Evolutionary conservation across 2,113 vertebrate species (phyloP), one percentile per base, ranked within the genome.

Genomic region (Pseudopodoces humilis): DNA sequence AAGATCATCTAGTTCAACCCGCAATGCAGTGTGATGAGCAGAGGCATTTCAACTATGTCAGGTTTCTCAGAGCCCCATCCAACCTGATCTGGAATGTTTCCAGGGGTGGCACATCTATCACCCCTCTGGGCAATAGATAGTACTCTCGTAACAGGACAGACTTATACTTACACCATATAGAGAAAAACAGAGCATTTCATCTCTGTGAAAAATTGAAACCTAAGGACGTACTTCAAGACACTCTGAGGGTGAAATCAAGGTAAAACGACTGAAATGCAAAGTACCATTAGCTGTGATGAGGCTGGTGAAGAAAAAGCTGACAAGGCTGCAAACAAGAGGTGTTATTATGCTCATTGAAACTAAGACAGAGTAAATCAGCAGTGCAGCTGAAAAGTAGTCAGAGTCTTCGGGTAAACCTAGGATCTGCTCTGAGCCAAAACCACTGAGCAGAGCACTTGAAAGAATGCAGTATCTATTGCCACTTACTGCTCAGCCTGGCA

Each of bases 331-430:
- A 90, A 67, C 63, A 83, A 74, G 64, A 95, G 52, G 24, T 80
- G 69, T 83, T 92, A 77, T 83, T 91, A 70, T 33, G 56, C 58
- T 83, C 35, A 64, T 46, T 90, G 71, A 77, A 92, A 88, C 31
- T 49, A 88, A 43, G 82, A 63, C n/a, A 79, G 53, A 83, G 64
- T 74, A 86, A 94, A 90, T 86, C 52, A 88, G 87, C 35, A 88
- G n/a, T 35, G 85, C 35, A 88, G n/a, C 43, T 0, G 0, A 74
- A 83, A 90, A 74, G 44, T 44, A 83, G 16, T 90, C 60, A 85
- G 49, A 88, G 27, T 59, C 62, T 90, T 92, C 82, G 83, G 59
- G 67, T 70, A 96, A 90, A 92, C 18, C 47, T 87, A 80, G 33
- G 25, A 83, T 83, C 44, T 77, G 35, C 20, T 74, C 15, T 69